Evolutionary conservation across 2,113 vertebrate species (phyloP).

Genomic region (Epinephelus moara): DNA sequence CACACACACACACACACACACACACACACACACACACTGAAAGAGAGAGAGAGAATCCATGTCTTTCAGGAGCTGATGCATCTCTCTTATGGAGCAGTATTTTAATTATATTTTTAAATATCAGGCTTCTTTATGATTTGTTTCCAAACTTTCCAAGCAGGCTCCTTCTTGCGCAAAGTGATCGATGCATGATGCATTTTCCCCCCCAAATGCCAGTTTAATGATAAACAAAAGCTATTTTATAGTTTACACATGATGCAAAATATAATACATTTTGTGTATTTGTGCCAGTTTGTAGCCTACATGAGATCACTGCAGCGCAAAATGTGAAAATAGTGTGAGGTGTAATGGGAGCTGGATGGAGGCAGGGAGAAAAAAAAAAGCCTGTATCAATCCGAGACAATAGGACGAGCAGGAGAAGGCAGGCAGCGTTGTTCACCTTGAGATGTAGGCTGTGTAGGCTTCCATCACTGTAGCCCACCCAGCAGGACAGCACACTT

Average conservation of each 20-base stretch:
- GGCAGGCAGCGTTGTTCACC: constrained; percentile 72
- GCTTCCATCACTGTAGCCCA: constrained; percentile 53
- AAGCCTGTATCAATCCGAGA: constrained; percentile 66
- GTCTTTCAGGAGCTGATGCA: constrained; percentile 62
- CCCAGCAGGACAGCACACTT: constrained; percentile 37
- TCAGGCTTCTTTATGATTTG: not conserved
- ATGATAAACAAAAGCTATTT: constrained; percentile 3
- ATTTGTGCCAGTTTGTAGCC: not conserved
- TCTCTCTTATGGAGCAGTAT: constrained; percentile 49
- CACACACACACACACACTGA: not conserved
- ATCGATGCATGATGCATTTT: not conserved
- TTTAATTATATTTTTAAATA: constrained; percentile 46
- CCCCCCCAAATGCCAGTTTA: not conserved
- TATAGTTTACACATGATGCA: constrained; percentile 10
- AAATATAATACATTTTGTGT: not conserved
- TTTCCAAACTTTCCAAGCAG: constrained; percentile 27
- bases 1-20: constrained; percentile 19
- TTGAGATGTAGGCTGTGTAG: constrained; percentile 66
- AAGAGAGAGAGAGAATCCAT: constrained; percentile 1
- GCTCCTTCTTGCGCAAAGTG: not conserved
- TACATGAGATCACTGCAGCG: not conserved
- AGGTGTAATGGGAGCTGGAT: constrained; percentile 51
- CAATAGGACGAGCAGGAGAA: constrained; percentile 71
- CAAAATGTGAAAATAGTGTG: constrained; percentile 23
- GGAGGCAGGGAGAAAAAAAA: constrained; percentile 32